Percentiles rank a stretch among this genome's conserved stretches.
Conservation (phyloP, 2,797 vertebrate species). For the Heteromormyrus szaboi region DNA sequence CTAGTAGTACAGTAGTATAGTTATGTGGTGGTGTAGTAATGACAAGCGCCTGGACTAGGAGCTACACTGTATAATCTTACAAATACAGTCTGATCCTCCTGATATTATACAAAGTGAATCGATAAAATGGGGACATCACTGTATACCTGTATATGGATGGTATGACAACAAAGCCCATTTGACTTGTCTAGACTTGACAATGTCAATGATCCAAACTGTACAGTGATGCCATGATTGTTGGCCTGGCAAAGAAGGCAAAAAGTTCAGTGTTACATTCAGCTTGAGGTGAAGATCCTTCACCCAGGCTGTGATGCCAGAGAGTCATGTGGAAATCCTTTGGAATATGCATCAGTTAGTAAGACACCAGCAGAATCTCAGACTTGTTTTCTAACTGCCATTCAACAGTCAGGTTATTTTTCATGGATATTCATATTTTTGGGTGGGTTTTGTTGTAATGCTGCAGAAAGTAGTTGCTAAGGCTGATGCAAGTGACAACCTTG, state of each 20-base stretch:
- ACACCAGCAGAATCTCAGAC: neutral
- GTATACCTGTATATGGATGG: neutral
- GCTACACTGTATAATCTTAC: neutral
- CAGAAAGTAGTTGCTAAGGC: neutral
- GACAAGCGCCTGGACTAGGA: neutral
- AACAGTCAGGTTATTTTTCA: neutral
- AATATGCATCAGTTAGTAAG: neutral
- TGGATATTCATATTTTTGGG: neutral
- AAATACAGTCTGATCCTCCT: neutral
- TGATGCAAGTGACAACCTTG: neutral
- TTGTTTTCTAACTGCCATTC: neutral
- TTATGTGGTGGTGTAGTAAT: neutral
- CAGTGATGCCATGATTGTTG: neutral
- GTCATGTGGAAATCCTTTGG: neutral
- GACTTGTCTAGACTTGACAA: neutral
- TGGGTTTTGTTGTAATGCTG: neutral
- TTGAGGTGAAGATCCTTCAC: neutral
- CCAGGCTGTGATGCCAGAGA: neutral
- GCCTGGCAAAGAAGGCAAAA: neutral
- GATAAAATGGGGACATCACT: neutral
- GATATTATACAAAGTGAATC: neutral
- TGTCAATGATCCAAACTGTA: neutral
- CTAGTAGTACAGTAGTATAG: neutral
- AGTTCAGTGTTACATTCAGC: neutral
- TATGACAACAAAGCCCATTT: neutral